Evolutionary conservation across 1,140 invertebrate species (phyloP).

Genomic region (Phocides pigmalion): DNA sequence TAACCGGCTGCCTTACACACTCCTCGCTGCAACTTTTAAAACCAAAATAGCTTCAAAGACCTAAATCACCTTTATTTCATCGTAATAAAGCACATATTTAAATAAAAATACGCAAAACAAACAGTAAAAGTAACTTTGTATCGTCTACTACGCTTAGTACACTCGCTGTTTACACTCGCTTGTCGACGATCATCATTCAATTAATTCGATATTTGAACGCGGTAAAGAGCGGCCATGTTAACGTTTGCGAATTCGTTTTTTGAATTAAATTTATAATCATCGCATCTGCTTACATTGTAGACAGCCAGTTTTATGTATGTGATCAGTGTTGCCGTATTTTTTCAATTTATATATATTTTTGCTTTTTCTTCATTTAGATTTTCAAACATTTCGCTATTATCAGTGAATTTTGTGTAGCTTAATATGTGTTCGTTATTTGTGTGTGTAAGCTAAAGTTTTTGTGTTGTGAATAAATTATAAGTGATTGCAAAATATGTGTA

Average conservation of each 20-base stretch:
- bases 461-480: slow-evolving; percentile 30
- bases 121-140: slow-evolving; percentile 56
- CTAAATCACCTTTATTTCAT: slow-evolving; percentile 39
- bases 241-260: slow-evolving; percentile 34
- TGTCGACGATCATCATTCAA: slow-evolving; percentile 74
- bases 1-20: slow-evolving; percentile 72
- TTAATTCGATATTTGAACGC: slow-evolving; percentile 76
- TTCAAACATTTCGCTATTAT: no score
- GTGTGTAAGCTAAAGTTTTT: slow-evolving; percentile 13
- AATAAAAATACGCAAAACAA: slow-evolving; percentile 34
- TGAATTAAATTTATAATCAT: slow-evolving; percentile 30
- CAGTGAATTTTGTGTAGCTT: not conserved
- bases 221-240: slow-evolving; percentile 53
- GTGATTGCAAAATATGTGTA: slow-evolving; percentile 50
- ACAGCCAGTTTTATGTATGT: slow-evolving; percentile 13
- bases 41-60: slow-evolving; percentile 38
- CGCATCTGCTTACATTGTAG: slow-evolving; percentile 13
- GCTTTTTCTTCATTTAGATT: no score
- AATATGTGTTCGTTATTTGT: slow-evolving; percentile 24
- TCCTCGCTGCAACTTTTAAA: slow-evolving; percentile 49
- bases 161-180: slow-evolving; percentile 70
- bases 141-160: slow-evolving; percentile 57
- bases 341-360: not conserved
- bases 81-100: slow-evolving; percentile 53
- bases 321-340: slow-evolving; percentile 12